Evolutionary conservation across 2,113 vertebrate genomes (phyloP).

Genomic region (Nothocercus nigrocapillus): DNA sequence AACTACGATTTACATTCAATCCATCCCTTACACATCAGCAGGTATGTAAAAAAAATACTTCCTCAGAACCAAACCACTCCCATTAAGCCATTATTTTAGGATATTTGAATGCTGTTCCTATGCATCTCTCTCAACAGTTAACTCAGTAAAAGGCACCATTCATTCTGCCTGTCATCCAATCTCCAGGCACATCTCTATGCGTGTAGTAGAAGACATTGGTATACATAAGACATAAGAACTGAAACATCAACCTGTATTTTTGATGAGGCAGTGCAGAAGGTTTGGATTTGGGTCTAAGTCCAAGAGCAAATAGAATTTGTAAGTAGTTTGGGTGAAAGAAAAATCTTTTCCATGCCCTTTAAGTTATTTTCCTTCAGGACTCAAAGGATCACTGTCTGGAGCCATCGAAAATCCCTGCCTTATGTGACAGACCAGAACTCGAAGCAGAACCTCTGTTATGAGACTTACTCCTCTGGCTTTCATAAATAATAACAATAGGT

Average conservation of each 20-base stretch:
- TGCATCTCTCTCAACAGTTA: neutral
- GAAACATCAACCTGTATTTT: slow-evolving; percentile 55
- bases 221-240: slow-evolving; percentile 20
- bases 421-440: neutral
- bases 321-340: slow-evolving; percentile 15
- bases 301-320: slow-evolving; percentile 52
- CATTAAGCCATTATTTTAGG: neutral
- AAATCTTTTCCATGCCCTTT: neutral
- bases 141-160: neutral
- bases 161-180: neutral
- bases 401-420: neutral
- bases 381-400: neutral
- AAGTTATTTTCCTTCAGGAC: slow-evolving; percentile 14
- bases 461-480: neutral
- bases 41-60: neutral
- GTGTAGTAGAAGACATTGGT: neutral
- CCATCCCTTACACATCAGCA: neutral
- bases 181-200: neutral
- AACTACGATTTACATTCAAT: neutral
- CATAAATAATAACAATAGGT: neutral
- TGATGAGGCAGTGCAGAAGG: slow-evolving; percentile 25
- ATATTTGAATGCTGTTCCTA: neutral
- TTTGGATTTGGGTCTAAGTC: slow-evolving; percentile 18
- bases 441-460: neutral
- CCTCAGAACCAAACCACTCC: neutral